A percentile compares a stretch with the other conserved stretches of the same genome.
These are phyloP conservation scores for Callyntrura guangdongensis DNA, from an alignment of 2,888 invertebrate species.

Conservation along the genomic window DNA sequence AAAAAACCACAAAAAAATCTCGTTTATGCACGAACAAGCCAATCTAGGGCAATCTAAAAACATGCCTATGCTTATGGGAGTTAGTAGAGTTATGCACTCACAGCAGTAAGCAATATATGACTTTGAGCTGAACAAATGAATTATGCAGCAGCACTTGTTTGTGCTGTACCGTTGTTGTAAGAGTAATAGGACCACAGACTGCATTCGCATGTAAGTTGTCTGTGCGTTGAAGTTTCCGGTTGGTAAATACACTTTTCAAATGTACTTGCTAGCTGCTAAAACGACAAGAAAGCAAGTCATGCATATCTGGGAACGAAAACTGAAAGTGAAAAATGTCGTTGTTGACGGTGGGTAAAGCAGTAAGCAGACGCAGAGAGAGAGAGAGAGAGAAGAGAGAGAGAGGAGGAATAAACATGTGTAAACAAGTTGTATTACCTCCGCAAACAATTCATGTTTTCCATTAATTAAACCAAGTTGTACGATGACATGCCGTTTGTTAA, in stretches of 20 bases:
- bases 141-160: no score
- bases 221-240: background rate
- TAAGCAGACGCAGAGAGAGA: background rate
- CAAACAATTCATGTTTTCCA: constrained; percentile 2
- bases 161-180: no score
- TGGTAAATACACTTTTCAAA: background rate
- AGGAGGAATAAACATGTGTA: background rate
- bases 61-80: no score
- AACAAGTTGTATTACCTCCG: background rate
- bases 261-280: background rate
- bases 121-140: no score
- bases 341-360: background rate
- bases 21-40: no score
- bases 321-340: constrained; percentile 33
- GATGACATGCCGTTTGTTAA: constrained; percentile 25
- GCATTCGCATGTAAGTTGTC: background rate
- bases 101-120: no score
- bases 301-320: constrained; percentile 1
- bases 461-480: constrained; percentile 13
- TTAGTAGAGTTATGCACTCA: no score
- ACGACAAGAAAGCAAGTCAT: background rate
- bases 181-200: no score
- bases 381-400: no score
- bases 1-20: no score
- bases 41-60: no score